Base-by-base conservation (phyloP, 2,888 invertebrate species). In the Phymatocera aterrima region DNA sequence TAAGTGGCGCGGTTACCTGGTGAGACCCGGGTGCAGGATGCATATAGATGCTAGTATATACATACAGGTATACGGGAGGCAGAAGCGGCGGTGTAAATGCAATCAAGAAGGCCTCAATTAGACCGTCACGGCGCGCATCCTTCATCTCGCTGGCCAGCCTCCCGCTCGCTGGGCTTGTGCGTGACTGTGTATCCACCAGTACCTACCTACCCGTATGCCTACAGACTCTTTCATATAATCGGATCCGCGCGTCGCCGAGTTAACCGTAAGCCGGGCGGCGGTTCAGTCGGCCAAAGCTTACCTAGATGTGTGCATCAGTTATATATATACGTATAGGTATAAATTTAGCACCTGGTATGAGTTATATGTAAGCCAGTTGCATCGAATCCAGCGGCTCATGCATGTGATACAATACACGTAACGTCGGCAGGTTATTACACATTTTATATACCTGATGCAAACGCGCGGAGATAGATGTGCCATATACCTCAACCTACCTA, bases 81-180 rank as follows among this genome's bases (percentile, higher is more conserved):
- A 80, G 84, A 81, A 54, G 83, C 84, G 82, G 83, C 87, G 88
- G 88, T 88, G 88, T 88, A 88, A 88, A 88, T 88, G 88, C 87
- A 88, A 88, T 88, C 88, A 88, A 88, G 88, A 87, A 88, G 87
- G 85, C 88, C 88, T 88, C 88, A 88, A 88, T 88, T 88, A 88
- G 87, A 88, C 88, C 88, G 88, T 88, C 88, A 88, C 88, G 88
- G 85, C 86, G 88, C 86, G 85, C 87, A 88, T 88, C 87, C 87
- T 85, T 88, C 88, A 88, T 88, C 87, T 84, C 84, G 78, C 80
- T 82, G 80, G 82, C 80, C 80, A 79, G 81, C 82, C 80, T 80
- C 81, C 82, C 79, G 79, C 83, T 70, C 68, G 34, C 37, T 37
- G n/a, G n/a, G n/a, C n/a, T n/a, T n/a, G n/a, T n/a, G n/a, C n/a